Percentiles rank a stretch among this genome's conserved stretches.
These are phyloP conservation scores for Saxidomus purpurata DNA, from an alignment of 1,140 invertebrate genomes.

Conservation along the genomic window DNA sequence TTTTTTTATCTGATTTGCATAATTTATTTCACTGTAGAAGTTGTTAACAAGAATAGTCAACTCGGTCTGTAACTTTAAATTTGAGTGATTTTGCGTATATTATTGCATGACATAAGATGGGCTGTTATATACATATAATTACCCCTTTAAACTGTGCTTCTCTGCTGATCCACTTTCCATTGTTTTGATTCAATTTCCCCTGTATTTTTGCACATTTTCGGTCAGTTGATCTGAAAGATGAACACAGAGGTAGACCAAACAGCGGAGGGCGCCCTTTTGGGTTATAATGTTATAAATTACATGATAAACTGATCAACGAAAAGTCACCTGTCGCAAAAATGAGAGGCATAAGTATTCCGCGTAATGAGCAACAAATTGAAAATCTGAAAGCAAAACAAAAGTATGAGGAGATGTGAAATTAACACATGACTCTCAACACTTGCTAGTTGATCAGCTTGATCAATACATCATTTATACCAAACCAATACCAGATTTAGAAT, in stretches of 20 bases:
- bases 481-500: slow-evolving; percentile 50
- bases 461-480: slow-evolving; percentile 24
- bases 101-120: no score
- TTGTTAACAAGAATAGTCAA: not conserved
- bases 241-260: not conserved
- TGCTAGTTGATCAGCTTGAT: slow-evolving; percentile 56
- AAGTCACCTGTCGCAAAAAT: not conserved
- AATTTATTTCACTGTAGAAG: slow-evolving; percentile 14
- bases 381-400: slow-evolving; percentile 27
- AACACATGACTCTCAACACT: slow-evolving; percentile 41
- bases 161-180: not conserved
- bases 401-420: not conserved
- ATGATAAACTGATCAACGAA: slow-evolving; percentile 8
- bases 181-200: slow-evolving; percentile 15
- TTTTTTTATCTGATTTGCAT: slow-evolving; percentile 27
- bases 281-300: no score
- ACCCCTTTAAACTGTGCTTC: slow-evolving; percentile 1
- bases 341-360: slow-evolving; percentile 29
- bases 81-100: no score
- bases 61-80: no score
- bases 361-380: slow-evolving; percentile 44
- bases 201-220: slow-evolving; percentile 9
- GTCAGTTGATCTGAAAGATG: not conserved
- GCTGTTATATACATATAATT: no score
- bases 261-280: no score